These are phyloP conservation scores for Petaurus breviceps DNA, from an alignment of 2,113 vertebrate genomes.

Conservation along the genomic window DNA sequence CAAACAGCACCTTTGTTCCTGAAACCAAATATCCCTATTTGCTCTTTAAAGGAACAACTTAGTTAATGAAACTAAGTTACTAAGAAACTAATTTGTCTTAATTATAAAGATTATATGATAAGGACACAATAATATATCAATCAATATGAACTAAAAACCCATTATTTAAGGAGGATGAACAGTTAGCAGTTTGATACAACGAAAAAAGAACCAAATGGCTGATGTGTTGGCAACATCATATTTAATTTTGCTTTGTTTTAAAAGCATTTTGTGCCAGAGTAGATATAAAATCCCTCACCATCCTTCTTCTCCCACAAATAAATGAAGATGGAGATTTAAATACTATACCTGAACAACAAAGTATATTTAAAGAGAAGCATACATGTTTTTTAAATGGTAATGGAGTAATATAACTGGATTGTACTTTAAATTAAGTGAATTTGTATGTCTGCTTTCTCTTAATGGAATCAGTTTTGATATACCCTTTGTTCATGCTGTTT, in stretches of 20 bases:
- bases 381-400: constrained; percentile 64
- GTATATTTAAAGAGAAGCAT: constrained; percentile 58
- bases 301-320: constrained; percentile 71
- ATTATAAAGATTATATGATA: constrained; percentile 66
- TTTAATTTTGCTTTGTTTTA: constrained; percentile 83
- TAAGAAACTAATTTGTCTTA: constrained; percentile 69
- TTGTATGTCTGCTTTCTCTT: constrained; percentile 83
- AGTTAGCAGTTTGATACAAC: constrained; percentile 81
- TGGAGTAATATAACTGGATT: constrained; percentile 79
- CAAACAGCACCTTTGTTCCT: background rate
- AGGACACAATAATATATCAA: constrained; percentile 72
- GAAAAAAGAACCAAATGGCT: constrained; percentile 78
- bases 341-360: constrained; percentile 71
- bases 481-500: constrained; percentile 87
- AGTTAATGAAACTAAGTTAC: constrained; percentile 75
- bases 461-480: constrained; percentile 89
- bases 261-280: constrained; percentile 76
- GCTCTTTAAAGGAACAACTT: constrained; percentile 32
- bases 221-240: constrained; percentile 79
- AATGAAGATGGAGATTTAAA: constrained; percentile 65
- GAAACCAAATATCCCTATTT: constrained; percentile 31
- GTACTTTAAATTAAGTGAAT: constrained; percentile 86
- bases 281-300: constrained; percentile 72
- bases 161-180: constrained; percentile 78
- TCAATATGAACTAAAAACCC: constrained; percentile 80